Conservation (phyloP, 1,140 invertebrate species). For the Scaptodrosophila lebanonensis region DNA sequence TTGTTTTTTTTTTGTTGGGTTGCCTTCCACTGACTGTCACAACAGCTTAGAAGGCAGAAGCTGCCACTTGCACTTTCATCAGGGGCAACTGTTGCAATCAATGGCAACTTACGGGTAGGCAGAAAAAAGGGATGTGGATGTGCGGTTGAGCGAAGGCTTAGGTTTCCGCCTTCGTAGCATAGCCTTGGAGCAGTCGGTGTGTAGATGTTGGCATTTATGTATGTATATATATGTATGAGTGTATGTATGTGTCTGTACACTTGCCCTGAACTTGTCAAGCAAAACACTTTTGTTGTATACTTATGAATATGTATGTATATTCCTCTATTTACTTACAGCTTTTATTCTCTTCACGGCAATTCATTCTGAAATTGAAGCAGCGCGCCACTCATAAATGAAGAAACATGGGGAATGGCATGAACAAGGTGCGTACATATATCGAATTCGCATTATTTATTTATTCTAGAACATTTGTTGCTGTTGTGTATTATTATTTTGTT, state of each 20-base stretch:
- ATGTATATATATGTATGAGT: too few species aligned
- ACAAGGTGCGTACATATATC: constrained; percentile 80
- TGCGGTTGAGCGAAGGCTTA: too few species aligned
- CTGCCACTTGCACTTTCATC: constrained; percentile 52
- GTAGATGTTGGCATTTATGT: too few species aligned
- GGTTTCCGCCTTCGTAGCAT: too few species aligned
- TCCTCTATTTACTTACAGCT: constrained; percentile 1
- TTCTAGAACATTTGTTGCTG: too few species aligned
- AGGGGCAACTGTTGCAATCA: constrained; percentile 21
- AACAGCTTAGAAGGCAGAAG: constrained; percentile 37
- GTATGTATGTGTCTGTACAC: not conserved
- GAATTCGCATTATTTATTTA: not conserved
- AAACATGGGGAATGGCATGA: constrained; percentile 88
- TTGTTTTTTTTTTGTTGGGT: constrained; percentile 8
- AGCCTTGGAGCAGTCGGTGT: constrained; percentile 34
- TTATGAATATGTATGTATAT: too few species aligned
- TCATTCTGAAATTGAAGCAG: constrained; percentile 45
- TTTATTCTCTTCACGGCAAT: constrained; percentile 45
- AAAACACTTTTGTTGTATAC: too few species aligned
- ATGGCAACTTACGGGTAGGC: constrained; percentile 18
- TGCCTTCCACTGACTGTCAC: constrained; percentile 34
- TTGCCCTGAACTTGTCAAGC: constrained; percentile 55
- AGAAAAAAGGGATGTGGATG: too few species aligned
- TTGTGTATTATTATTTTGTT: too few species aligned
- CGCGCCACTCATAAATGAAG: constrained; percentile 63